Percentiles rank a stretch among this genome's conserved stretches.
These are phyloP conservation scores for Ptilodon capucinus DNA, from an alignment of 2,888 invertebrate species.

Conservation along the genomic window DNA sequence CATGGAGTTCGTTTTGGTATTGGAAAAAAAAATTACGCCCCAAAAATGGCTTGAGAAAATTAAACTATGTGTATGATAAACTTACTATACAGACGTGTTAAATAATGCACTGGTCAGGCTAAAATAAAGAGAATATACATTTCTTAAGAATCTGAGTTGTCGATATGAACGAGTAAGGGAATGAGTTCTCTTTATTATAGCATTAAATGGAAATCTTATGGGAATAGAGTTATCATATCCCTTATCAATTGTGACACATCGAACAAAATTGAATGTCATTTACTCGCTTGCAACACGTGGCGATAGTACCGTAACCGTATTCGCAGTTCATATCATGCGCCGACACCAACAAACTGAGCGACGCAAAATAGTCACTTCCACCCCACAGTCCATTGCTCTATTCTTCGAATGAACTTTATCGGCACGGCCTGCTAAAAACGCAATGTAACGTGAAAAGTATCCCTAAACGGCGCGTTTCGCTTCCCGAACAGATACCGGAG, in stretches of 20 bases:
- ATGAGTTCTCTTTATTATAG: too few species aligned
- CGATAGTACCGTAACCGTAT: constrained; percentile 10
- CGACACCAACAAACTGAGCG: constrained; percentile 6
- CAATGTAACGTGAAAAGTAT: constrained; percentile 32
- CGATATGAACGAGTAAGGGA: too few species aligned
- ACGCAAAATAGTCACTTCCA: constrained; percentile 5
- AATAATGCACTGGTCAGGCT: too few species aligned
- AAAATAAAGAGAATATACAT: too few species aligned
- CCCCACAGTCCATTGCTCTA: constrained; percentile 22
- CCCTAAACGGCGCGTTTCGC: constrained; percentile 19
- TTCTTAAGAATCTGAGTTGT: too few species aligned
- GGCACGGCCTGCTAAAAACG: constrained; percentile 23
- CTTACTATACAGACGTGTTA: too few species aligned
- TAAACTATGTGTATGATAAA: too few species aligned
- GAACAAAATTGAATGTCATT: constrained; percentile 21
- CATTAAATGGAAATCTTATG: background rate
- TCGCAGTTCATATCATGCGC: constrained; percentile 2
- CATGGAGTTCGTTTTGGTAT: too few species aligned
- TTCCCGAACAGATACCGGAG: constrained; percentile 26
- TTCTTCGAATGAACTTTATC: constrained; percentile 13
- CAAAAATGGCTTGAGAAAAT: too few species aligned
- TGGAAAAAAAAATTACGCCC: too few species aligned
- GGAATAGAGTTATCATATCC: background rate
- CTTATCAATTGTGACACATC: constrained; percentile 21
- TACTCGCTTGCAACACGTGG: constrained; percentile 24